Conservation (phyloP, 2,113 vertebrate species). For the Phalacrocorax carbo region DNA sequence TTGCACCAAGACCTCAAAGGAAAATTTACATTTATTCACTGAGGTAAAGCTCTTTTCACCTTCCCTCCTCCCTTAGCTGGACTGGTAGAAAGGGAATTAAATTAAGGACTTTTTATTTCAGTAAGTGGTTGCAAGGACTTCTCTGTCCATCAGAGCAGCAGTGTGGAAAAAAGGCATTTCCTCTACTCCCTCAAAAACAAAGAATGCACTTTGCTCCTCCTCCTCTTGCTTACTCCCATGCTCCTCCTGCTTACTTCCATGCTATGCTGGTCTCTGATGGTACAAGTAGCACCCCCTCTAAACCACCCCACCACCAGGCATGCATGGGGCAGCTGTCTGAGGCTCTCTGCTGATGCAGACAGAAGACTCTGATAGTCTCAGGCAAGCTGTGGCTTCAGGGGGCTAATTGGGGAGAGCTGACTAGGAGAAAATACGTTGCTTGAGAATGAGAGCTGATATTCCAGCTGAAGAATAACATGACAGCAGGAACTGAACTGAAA, state of each 20-base stretch:
- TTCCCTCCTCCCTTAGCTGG: background rate
- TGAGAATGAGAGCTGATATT: background rate
- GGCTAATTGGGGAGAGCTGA: accelerated
- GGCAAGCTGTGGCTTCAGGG: background rate
- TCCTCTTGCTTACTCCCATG: background rate
- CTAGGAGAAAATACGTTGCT: background rate
- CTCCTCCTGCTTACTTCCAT: background rate
- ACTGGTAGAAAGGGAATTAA: background rate
- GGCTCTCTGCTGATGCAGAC: background rate
- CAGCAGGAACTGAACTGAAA: background rate
- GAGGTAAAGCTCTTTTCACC: background rate
- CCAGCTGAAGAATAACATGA: background rate
- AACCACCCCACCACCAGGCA: accelerated
- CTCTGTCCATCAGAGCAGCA: background rate
- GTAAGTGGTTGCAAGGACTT: background rate
- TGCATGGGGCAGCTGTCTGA: accelerated
- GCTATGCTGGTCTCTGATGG: background rate
- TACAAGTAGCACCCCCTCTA: accelerated
- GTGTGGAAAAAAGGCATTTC: background rate
- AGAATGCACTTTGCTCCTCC: background rate
- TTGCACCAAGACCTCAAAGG: background rate
- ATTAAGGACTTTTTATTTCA: background rate
- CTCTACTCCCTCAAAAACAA: background rate
- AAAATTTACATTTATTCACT: background rate
- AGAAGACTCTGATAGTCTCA: background rate